Conservation (phyloP, 2,797 vertebrate species). For the Pseudochirops corinnae region DNA sequence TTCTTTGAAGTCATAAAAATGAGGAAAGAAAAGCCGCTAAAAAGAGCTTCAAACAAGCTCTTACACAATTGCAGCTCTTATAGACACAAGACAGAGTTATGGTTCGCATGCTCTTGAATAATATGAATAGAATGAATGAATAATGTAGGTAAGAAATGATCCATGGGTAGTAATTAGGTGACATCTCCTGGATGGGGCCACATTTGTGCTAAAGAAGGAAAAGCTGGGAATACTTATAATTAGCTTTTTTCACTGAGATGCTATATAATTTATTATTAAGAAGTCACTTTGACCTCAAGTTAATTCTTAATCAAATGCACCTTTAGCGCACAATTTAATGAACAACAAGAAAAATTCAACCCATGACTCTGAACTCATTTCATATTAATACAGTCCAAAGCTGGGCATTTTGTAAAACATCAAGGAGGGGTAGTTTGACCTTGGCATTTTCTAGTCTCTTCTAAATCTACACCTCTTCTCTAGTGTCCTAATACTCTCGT, state of each 20-base stretch:
- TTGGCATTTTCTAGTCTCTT: not conserved
- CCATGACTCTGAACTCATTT: not conserved
- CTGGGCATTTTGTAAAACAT: not conserved
- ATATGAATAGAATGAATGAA: not conserved
- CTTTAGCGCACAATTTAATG: not conserved
- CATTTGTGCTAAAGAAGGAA: not conserved
- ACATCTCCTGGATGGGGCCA: not conserved
- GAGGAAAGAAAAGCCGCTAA: not conserved
- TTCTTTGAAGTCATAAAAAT: slow-evolving; percentile 15
- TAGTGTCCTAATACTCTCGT: not conserved
- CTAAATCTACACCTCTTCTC: not conserved
- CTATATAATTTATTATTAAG: not conserved
- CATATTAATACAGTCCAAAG: slow-evolving; percentile 14
- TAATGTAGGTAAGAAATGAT: not conserved
- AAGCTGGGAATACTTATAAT: not conserved
- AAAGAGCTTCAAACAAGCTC: slow-evolving; percentile 21
- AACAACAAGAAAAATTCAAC: not conserved
- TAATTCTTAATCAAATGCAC: not conserved
- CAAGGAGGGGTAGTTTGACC: slow-evolving; percentile 1
- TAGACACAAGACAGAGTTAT: not conserved
- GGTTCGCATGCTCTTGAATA: not conserved
- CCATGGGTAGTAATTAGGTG: not conserved
- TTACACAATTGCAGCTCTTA: not conserved
- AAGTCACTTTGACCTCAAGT: not conserved
- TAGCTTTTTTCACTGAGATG: not conserved